phyloP scores from a whole-genome alignment of 2,113 vertebrate genomes.

The Corythaixoides concolor region DNA sequence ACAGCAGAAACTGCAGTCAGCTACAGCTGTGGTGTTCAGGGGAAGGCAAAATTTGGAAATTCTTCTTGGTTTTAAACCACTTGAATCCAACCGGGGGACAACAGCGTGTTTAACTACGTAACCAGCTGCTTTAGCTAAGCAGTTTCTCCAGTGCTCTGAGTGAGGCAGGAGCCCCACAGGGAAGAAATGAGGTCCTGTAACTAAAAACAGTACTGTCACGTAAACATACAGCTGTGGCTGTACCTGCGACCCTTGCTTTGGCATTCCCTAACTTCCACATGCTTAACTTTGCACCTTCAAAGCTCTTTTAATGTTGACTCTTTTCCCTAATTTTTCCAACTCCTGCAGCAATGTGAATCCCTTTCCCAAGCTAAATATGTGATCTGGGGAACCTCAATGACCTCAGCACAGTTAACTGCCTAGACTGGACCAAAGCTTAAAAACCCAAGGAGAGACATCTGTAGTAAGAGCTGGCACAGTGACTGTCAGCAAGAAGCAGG shows the following conservation, averaged over 20 bases:
- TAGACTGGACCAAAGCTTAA: neutral
- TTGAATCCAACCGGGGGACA: neutral
- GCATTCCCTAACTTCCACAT: neutral
- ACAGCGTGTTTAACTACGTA: neutral
- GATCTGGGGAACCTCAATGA: neutral
- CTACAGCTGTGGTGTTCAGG: neutral
- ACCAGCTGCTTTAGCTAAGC: neutral
- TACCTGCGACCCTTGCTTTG: neutral
- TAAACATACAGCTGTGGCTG: neutral
- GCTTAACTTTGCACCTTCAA: neutral
- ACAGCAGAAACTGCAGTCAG: neutral
- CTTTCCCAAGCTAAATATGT: neutral
- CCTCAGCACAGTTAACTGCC: neutral
- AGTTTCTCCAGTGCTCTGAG: neutral
- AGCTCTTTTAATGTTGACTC: neutral
- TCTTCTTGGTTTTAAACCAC: neutral
- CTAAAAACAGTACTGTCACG: neutral
- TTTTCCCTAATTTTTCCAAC: neutral
- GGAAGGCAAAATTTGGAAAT: neutral
- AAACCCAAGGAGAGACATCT: neutral
- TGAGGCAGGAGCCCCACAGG: accelerated
- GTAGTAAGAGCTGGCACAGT: neutral
- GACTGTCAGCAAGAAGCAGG: neutral
- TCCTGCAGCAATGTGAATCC: neutral
- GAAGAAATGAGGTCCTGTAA: neutral